phyloP scores from a whole-genome alignment of 1,140 invertebrate species.

The Penaeus chinensis region DNA sequence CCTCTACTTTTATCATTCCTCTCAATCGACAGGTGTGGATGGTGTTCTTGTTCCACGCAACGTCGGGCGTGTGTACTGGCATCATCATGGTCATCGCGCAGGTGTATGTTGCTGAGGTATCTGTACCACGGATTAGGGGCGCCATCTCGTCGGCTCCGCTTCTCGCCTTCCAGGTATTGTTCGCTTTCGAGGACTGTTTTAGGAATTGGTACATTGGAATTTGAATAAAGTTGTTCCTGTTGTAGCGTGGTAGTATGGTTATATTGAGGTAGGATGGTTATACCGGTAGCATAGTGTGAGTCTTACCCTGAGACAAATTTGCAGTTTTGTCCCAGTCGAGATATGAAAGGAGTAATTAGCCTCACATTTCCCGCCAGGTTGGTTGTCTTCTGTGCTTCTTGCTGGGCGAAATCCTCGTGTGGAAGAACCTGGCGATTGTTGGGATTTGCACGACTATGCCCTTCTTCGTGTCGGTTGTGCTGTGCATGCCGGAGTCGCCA shows the following conservation, averaged over 20 bases:
- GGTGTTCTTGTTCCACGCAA: constrained; percentile 62
- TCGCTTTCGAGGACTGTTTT: background rate
- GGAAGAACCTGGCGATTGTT: constrained; percentile 60
- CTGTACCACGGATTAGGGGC: constrained; percentile 56
- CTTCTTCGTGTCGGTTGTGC: constrained; percentile 55
- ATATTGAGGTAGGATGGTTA: too few species aligned
- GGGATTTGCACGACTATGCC: constrained; percentile 54
- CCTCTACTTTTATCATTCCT: too few species aligned
- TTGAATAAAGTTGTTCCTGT: too few species aligned
- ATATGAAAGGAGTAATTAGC: too few species aligned
- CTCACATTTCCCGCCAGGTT: constrained; percentile 32
- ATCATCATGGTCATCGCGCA: constrained; percentile 59
- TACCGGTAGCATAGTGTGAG: too few species aligned
- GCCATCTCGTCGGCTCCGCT: constrained; percentile 55
- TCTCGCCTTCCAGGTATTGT: constrained; percentile 56
- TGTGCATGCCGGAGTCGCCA: constrained; percentile 62
- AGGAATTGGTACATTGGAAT: background rate
- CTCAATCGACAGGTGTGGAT: constrained; percentile 55
- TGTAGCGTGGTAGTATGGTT: too few species aligned
- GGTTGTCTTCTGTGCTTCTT: constrained; percentile 59
- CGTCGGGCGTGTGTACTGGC: constrained; percentile 55
- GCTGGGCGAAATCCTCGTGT: constrained; percentile 58
- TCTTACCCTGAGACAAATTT: too few species aligned
- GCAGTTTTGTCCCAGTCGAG: too few species aligned
- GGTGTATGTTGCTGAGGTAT: constrained; percentile 61